Base-by-base conservation (phyloP, 2,888 invertebrate genomes). In the Stenolophus ochropezus region DNA sequence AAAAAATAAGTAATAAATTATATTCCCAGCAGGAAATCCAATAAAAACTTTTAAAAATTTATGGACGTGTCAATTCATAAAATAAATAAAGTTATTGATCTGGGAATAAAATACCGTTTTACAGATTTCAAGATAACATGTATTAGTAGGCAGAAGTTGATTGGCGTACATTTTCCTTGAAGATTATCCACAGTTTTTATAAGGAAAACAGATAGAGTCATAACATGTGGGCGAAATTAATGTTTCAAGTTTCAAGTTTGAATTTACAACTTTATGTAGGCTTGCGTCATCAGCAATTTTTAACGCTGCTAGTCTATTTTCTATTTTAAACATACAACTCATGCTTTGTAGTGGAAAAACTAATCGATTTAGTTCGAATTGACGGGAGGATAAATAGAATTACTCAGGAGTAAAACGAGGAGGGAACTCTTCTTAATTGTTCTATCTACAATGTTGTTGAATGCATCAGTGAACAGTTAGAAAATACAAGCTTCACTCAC, bases 271-370 rank as follows among this genome's bases (percentile, higher is more conserved):
- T 61, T 61, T 23, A 61, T 61, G 25, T 61, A 25, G 25, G 61
- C n/a, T 69, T 14, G 33, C 65, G 33, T 69, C 42, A 69, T 69
- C 65, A 33, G 6, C 27, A 69, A 69, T 33, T 69, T 65, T 69
- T 27, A 33, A 16, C 27, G 33, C 27, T 33, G 65, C 18, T 33
- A 69, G 27, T 33, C 27, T 23, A 33, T 69, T 69, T 69, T 27
- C 33, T 69, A 33, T 69, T 69, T 69, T 69, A 69, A 33, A 20
- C 65, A 14, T 69, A 33, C 33, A 69, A 27, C 61, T 69, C 65
- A 69, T 69, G 16, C 33, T 33, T 6, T 69, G 27, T 69, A 69
- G 33, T 69, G 42, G 65, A 20, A 69, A 56, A 33, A 69, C 65
- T 69, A 33, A 69, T 69, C 65, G 65, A 69, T 69, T 69, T 33